Percentiles rank a stretch among this genome's conserved stretches.
Conservation (phyloP, 1,140 invertebrate species). For the Aphelenchoides avenae region DNA sequence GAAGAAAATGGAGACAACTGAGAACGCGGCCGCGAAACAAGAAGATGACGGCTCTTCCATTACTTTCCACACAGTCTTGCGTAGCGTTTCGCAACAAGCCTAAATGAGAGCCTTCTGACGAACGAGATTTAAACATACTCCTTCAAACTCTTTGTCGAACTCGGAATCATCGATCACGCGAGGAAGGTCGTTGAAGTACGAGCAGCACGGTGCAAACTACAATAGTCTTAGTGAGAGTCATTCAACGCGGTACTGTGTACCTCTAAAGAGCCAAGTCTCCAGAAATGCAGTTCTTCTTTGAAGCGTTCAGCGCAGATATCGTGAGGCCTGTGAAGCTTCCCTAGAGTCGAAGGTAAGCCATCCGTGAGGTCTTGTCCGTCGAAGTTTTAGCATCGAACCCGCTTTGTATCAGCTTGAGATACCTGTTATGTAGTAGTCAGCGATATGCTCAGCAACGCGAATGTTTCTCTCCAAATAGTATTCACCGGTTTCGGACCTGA, state of each 20-base stretch:
- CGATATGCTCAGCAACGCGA: conserved; percentile 37
- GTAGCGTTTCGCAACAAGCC: conserved; percentile 27
- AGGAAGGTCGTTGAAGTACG: no score
- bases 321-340: conserved; percentile 61
- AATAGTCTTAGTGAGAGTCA: conserved; percentile 1
- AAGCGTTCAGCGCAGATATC: conserved; percentile 61
- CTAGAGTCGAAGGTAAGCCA: no score
- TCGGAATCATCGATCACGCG: no score
- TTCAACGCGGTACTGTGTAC: conserved; percentile 33
- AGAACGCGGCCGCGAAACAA: conserved; percentile 34
- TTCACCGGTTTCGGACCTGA: conserved; percentile 27
- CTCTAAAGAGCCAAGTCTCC: conserved; percentile 60
- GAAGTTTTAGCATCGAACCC: no score
- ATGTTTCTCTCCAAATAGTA: conserved; percentile 50
- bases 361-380: no score
- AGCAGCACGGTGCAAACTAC: conserved; percentile 40
- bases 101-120: no score
- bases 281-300: conserved; percentile 62
- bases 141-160: conserved; percentile 42
- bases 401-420: no score
- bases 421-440: conserved; percentile 48
- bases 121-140: no score
- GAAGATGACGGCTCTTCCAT: conserved; percentile 46
- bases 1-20: conserved; percentile 44
- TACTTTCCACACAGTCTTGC: conserved; percentile 34